phyloP scores from a whole-genome alignment of 2,113 vertebrate genomes.

The Lophochroa leadbeateri region DNA sequence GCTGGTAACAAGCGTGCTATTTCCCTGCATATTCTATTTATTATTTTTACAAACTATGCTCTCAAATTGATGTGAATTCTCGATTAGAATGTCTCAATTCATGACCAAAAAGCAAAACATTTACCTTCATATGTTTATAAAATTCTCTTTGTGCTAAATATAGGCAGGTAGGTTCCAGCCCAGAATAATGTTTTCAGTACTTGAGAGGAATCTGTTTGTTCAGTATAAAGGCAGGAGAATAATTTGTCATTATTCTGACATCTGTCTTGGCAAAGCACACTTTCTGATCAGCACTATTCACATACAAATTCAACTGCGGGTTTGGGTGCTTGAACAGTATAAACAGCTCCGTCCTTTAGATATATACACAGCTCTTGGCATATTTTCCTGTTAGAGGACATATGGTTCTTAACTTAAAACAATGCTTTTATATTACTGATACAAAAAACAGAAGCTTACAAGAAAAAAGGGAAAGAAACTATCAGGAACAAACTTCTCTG shows the following conservation, averaged over 20 bases:
- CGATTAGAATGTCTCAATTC: not conserved
- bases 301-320: not conserved
- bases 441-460: not conserved
- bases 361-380: not conserved
- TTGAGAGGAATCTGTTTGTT: not conserved
- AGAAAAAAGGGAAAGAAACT: not conserved
- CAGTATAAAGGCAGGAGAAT: not conserved
- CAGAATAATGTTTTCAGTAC: slow-evolving; percentile 8
- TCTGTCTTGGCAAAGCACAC: not conserved
- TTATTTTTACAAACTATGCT: not conserved
- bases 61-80: not conserved
- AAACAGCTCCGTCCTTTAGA: not conserved
- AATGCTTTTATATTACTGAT: not conserved
- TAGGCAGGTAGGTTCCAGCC: not conserved
- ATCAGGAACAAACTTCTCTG: not conserved
- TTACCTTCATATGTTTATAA: not conserved
- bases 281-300: not conserved
- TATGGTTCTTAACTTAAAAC: not conserved
- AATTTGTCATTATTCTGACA: not conserved
- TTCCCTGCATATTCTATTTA: not conserved
- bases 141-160: slow-evolving; percentile 21
- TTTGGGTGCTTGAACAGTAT: not conserved
- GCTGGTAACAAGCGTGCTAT: not conserved
- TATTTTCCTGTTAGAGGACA: not conserved
- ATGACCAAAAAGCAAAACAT: slow-evolving; percentile 6